phyloP scores from a whole-genome alignment of 2,888 invertebrate genomes.

The Orthosia incerta region DNA sequence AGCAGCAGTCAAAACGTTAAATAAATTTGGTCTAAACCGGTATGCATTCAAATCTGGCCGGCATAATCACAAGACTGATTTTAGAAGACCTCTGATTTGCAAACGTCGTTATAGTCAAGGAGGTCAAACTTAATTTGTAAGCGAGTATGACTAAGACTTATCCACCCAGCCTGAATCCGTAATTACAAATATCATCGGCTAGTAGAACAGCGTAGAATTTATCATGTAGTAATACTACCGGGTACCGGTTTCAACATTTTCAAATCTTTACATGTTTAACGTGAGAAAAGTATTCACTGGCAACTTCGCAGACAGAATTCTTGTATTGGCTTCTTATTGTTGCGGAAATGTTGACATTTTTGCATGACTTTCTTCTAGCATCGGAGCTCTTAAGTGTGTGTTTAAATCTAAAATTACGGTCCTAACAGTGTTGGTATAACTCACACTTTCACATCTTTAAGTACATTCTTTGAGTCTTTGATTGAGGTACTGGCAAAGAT shows the following conservation, averaged over 20 bases:
- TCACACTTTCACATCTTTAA: slow-evolving; percentile 3
- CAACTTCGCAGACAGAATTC: slow-evolving; percentile 15
- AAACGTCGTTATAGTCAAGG: slow-evolving; percentile 13
- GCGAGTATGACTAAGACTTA: slow-evolving; percentile 48
- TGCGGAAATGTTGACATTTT: slow-evolving; percentile 15
- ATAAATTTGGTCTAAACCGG: slow-evolving; percentile 49
- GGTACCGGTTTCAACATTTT: slow-evolving; percentile 2
- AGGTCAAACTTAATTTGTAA: slow-evolving; percentile 36
- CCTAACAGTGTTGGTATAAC: not conserved
- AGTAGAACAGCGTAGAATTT: slow-evolving; percentile 21
- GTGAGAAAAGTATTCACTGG: slow-evolving; percentile 1
- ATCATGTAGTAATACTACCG: slow-evolving; percentile 11
- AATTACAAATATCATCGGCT: slow-evolving; percentile 53
- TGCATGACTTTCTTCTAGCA: not conserved
- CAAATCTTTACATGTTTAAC: not conserved
- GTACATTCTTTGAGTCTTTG: not conserved
- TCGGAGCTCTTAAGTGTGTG: not conserved
- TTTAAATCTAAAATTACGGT: slow-evolving; percentile 9
- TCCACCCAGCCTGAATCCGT: slow-evolving; percentile 41
- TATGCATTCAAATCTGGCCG: slow-evolving; percentile 33
- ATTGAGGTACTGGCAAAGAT: not conserved
- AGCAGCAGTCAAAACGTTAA: slow-evolving; percentile 11
- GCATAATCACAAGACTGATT: slow-evolving; percentile 19
- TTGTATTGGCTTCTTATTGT: slow-evolving; percentile 17
- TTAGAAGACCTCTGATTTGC: slow-evolving; percentile 44